These are phyloP conservation scores for Ailuropoda melanoleuca DNA, from an alignment of 2,113 vertebrate genomes.

Conservation along the genomic window DNA sequence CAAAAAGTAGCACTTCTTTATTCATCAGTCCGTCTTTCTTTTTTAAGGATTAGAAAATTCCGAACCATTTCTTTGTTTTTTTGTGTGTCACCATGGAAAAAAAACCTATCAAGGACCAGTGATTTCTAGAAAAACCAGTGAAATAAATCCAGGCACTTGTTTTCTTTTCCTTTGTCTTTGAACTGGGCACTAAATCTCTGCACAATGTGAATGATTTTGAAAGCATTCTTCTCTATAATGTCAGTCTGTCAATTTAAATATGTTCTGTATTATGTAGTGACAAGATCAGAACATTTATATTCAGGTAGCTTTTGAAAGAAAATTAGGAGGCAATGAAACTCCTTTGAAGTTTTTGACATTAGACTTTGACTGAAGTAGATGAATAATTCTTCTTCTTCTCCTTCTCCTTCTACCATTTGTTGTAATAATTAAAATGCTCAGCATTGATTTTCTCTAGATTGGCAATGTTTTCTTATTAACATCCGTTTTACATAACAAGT, in stretches of 20 bases:
- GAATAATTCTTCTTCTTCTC: background rate
- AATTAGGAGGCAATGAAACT: background rate
- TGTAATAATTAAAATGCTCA: background rate
- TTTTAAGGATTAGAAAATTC: background rate
- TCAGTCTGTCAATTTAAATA: slow-evolving; percentile 21
- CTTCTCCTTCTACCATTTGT: no score
- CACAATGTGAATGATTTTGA: background rate
- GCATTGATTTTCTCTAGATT: background rate
- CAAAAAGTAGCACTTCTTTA: background rate
- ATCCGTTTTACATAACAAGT: background rate
- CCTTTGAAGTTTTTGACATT: background rate
- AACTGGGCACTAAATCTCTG: background rate
- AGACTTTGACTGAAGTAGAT: background rate
- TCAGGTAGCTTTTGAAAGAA: slow-evolving; percentile 36
- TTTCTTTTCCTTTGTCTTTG: background rate
- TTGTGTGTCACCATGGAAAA: background rate
- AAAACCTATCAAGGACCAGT: background rate
- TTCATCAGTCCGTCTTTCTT: background rate
- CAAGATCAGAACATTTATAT: slow-evolving; percentile 48
- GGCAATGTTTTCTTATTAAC: background rate
- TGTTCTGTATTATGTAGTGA: slow-evolving; percentile 5
- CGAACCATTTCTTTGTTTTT: background rate
- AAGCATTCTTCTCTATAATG: slow-evolving; percentile 10
- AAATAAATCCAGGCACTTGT: background rate
- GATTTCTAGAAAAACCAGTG: background rate